A percentile compares a stretch with the other conserved stretches of the same genome.
Conservation (phyloP, 2,888 invertebrate species). For the Trachelus iudaicus region DNA sequence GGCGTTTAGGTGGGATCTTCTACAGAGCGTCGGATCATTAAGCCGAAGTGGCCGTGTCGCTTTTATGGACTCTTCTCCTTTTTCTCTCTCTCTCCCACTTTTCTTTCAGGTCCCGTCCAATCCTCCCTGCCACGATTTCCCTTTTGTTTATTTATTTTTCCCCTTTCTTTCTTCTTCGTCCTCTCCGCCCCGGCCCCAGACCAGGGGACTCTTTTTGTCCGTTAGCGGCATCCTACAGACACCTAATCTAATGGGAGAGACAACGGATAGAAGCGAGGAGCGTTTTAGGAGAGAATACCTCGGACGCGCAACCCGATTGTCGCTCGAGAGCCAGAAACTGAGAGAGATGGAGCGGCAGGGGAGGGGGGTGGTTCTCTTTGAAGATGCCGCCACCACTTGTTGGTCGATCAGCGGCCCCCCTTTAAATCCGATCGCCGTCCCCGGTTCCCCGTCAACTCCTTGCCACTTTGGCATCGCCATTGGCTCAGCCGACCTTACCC, state of each 20-base stretch:
- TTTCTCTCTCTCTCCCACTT: constrained; percentile 32
- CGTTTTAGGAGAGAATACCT: constrained; percentile 49
- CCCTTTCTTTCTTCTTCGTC: background rate
- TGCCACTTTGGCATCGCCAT: too few species aligned
- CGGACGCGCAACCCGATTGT: constrained; percentile 32
- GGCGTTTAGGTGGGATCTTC: too few species aligned
- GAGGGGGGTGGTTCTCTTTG: constrained; percentile 26
- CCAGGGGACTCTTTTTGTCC: constrained; percentile 27
- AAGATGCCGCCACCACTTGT: constrained; percentile 57
- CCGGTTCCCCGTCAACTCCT: constrained; percentile 1
- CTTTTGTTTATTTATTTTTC: too few species aligned
- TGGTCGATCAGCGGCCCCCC: constrained; percentile 58
- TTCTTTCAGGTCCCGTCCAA: constrained; percentile 15
- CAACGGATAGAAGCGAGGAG: constrained; percentile 40
- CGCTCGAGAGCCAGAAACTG: constrained; percentile 19
- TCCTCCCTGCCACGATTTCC: too few species aligned
- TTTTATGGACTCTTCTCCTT: constrained; percentile 36
- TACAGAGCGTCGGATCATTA: constrained; percentile 50
- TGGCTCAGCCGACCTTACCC: too few species aligned
- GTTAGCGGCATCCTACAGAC: constrained; percentile 39
- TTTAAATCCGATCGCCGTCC: constrained; percentile 59
- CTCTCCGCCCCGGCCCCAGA: background rate
- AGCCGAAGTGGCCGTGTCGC: constrained; percentile 57
- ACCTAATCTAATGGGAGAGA: constrained; percentile 57
- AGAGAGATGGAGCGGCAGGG: constrained; percentile 24